These are phyloP conservation scores for Dioctria linearis DNA, from an alignment of 2,888 invertebrate species.

Conservation along the genomic window DNA sequence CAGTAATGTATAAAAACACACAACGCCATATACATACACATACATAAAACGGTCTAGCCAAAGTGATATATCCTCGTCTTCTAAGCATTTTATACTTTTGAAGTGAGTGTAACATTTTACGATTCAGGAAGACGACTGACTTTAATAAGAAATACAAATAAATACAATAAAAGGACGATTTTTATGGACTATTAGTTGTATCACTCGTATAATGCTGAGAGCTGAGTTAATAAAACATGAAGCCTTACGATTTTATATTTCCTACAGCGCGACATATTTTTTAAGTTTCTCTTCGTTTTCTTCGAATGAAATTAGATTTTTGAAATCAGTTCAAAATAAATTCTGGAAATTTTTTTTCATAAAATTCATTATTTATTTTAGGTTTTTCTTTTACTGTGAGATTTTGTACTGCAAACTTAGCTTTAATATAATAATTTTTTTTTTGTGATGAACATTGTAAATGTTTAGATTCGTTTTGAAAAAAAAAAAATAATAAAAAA, in stretches of 20 bases:
- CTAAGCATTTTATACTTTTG: slow-evolving; percentile 43
- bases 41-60: slow-evolving; percentile 29
- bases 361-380: slow-evolving; percentile 4
- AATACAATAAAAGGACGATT: slow-evolving; percentile 32
- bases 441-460: slow-evolving; percentile 40
- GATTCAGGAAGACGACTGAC: slow-evolving; percentile 30
- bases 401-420: slow-evolving; percentile 34
- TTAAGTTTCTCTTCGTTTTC: neutral
- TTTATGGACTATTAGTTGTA: slow-evolving; percentile 28
- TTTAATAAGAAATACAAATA: slow-evolving; percentile 27
- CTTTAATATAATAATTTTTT: slow-evolving; percentile 3
- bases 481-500: slow-evolving; percentile 13
- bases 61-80: slow-evolving; percentile 45
- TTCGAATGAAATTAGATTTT: slow-evolving; percentile 18
- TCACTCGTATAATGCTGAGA: neutral
- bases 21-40: slow-evolving; percentile 40
- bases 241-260: slow-evolving; percentile 36
- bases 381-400: slow-evolving; percentile 10
- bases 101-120: slow-evolving; percentile 34
- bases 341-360: slow-evolving; percentile 22
- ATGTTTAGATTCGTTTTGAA: slow-evolving; percentile 26
- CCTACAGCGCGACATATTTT: slow-evolving; percentile 15
- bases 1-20: slow-evolving; percentile 37
- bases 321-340: slow-evolving; percentile 33
- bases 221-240: slow-evolving; percentile 35